Conservation (phyloP, 2,113 vertebrate genomes). For the Lampris megalopsis region DNA sequence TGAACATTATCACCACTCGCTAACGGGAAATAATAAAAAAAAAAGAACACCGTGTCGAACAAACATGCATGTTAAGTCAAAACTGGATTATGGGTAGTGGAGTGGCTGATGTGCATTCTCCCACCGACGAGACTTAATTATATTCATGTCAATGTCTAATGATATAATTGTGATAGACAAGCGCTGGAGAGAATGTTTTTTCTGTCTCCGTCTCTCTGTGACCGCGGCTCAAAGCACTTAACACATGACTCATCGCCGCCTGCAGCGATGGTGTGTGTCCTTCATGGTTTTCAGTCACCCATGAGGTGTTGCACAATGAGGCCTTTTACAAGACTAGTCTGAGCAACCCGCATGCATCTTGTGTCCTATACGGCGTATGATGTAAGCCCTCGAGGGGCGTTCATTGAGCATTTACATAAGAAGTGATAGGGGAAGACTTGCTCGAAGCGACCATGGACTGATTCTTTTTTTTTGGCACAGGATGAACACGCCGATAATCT, state of each 20-base stretch:
- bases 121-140: not conserved
- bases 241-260: constrained; percentile 18
- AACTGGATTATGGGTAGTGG: constrained; percentile 17
- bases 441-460: too few species aligned
- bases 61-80: not conserved
- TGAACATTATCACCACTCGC: constrained; percentile 43
- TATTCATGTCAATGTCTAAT: not conserved
- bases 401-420: constrained; percentile 7
- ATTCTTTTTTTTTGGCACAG: not conserved
- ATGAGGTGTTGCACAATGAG: constrained; percentile 35
- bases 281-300: constrained; percentile 6
- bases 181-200: too few species aligned
- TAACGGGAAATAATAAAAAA: constrained; percentile 33
- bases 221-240: not conserved
- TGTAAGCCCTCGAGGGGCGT: constrained; percentile 20
- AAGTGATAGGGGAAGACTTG: not conserved
- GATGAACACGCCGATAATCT: constrained; percentile 13
- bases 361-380: constrained; percentile 29
- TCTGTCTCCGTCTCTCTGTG: not conserved
- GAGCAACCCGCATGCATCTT: constrained; percentile 16
- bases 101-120: not conserved
- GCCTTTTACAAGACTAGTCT: constrained; percentile 30
- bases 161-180: not conserved
- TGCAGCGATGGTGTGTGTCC: not conserved
- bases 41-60: constrained; percentile 33